Conservation (phyloP, 2,797 vertebrate genomes). For the Parauchenoglanis punctatus region DNA sequence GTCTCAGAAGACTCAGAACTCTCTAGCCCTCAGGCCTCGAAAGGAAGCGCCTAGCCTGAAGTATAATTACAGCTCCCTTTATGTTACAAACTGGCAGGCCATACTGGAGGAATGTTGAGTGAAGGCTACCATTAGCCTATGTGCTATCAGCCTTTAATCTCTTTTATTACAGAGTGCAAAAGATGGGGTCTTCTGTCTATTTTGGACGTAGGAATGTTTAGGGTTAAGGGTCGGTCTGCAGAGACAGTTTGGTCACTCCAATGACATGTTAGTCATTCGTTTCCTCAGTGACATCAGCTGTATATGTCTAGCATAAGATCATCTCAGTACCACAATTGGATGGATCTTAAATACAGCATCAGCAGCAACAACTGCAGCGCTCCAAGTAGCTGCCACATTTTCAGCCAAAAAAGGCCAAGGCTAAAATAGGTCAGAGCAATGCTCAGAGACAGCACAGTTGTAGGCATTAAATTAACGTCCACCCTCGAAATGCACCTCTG, state of each 20-base stretch:
- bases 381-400: conserved; percentile 14
- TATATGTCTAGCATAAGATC: conserved; percentile 24
- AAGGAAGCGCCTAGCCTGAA: conserved; percentile 67
- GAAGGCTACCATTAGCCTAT: conserved; percentile 67
- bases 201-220: conserved; percentile 38
- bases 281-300: conserved; percentile 21
- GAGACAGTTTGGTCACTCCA: conserved; percentile 25
- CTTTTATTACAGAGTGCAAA: conserved; percentile 64
- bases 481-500: conserved; percentile 39
- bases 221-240: conserved; percentile 31
- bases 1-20: conserved; percentile 49
- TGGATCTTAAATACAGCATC: conserved; percentile 46
- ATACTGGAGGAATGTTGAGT: conserved; percentile 59
- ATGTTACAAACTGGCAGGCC: conserved; percentile 65
- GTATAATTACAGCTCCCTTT: conserved; percentile 73
- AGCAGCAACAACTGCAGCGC: conserved; percentile 33
- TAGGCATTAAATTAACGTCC: conserved; percentile 22
- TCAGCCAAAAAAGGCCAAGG: conserved; percentile 54
- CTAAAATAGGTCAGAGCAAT: conserved; percentile 51
- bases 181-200: conserved; percentile 34
- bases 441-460: conserved; percentile 27
- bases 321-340: conserved; percentile 24
- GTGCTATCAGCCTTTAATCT: conserved; percentile 64
- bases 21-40: conserved; percentile 62
- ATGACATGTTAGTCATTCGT: conserved; percentile 4